A percentile compares a stretch with the other conserved stretches of the same genome.
Evolutionary conservation across 2,888 invertebrate genomes (phyloP).

Genomic region (Apodemia zela): DNA sequence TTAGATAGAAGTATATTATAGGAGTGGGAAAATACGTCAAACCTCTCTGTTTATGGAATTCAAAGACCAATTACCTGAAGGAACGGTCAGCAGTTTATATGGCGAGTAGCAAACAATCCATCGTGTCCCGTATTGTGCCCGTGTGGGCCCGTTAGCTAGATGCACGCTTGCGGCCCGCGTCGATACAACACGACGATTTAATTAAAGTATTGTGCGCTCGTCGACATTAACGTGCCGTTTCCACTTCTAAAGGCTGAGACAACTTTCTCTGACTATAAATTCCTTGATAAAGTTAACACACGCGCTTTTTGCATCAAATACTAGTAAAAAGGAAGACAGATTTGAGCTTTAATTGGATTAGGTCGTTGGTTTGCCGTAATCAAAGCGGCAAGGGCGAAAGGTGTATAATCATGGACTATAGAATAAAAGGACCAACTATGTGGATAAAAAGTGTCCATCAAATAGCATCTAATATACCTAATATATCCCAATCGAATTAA

Average conservation of each 20-base stretch:
- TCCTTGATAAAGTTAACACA: conserved; percentile 14
- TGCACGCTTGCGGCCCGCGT: conserved; percentile 51
- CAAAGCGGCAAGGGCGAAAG: no score
- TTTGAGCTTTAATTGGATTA: background rate
- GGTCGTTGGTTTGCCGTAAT: background rate
- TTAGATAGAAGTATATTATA: no score
- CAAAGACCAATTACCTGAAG: conserved; percentile 32
- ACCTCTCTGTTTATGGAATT: conserved; percentile 16
- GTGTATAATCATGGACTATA: no score
- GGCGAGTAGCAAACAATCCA: conserved; percentile 38
- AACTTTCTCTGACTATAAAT: conserved; percentile 11
- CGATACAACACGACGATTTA: conserved; percentile 69
- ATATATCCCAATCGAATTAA: no score
- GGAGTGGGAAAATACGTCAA: no score
- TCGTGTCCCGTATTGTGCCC: conserved; percentile 33
- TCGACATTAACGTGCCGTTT: conserved; percentile 59
- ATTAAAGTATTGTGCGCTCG: conserved; percentile 73
- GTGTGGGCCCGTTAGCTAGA: conserved; percentile 61
- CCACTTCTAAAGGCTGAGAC: conserved; percentile 28
- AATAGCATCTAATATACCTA: no score
- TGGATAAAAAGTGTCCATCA: no score
- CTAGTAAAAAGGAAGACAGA: background rate
- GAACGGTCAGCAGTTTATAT: conserved; percentile 37
- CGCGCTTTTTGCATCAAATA: background rate
- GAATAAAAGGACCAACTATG: no score